A percentile compares a stretch with the other conserved stretches of the same genome.
Conservation (phyloP, 2,888 invertebrate genomes). For the Osmoderma eremita region DNA sequence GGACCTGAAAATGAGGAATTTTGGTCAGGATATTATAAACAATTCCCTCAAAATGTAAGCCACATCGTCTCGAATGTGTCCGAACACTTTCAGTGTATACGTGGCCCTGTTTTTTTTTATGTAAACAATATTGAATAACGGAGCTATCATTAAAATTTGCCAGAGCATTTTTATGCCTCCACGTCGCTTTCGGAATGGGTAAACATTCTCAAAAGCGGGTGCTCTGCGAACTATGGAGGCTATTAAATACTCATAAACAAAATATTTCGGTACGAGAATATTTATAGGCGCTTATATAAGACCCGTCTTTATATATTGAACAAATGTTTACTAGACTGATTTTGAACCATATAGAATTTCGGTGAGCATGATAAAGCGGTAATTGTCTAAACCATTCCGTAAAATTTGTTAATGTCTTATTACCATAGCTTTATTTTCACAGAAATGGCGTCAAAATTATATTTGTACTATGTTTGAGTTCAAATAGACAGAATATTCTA, state of each 20-base stretch:
- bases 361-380: too few species aligned
- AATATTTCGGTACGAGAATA: background rate
- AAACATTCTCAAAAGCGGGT: conserved; percentile 15
- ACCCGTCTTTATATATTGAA: too few species aligned
- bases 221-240: conserved; percentile 2
- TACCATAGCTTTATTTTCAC: too few species aligned
- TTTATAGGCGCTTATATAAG: background rate
- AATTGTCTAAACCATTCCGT: too few species aligned
- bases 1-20: too few species aligned
- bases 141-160: conserved; percentile 22
- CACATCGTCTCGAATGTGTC: background rate
- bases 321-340: too few species aligned
- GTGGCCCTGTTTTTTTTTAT: conserved; percentile 15
- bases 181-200: conserved; percentile 20
- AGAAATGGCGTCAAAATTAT: too few species aligned
- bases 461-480: too few species aligned
- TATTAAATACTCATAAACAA: conserved; percentile 4
- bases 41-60: conserved; percentile 3
- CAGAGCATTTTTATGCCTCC: conserved; percentile 20
- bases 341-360: too few species aligned
- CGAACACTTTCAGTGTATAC: conserved; percentile 22
- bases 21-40: background rate
- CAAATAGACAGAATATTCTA: too few species aligned
- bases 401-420: too few species aligned
- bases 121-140: conserved; percentile 28